Conservation (phyloP, 2,113 vertebrate species). For the Passer montanus region DNA sequence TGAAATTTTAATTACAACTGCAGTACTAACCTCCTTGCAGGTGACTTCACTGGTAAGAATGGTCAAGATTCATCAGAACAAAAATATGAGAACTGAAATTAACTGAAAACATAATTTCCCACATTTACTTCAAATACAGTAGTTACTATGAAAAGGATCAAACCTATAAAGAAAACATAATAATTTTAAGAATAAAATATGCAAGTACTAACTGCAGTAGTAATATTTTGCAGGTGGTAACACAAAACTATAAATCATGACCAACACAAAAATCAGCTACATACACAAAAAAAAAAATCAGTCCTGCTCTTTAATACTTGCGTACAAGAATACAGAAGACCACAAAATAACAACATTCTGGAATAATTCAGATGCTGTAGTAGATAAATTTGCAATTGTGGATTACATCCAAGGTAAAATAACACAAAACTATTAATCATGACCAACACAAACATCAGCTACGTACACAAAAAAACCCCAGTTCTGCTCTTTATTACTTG, state of each 20-base stretch:
- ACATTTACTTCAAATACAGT: background rate
- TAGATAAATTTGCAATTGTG: background rate
- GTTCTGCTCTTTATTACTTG: background rate
- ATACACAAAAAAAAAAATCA: background rate
- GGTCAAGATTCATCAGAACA: background rate
- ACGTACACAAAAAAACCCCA: background rate
- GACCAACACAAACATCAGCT: background rate
- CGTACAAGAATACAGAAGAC: background rate
- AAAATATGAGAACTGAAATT: background rate
- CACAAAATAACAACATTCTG: background rate
- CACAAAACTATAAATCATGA: background rate
- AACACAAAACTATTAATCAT: too few species aligned
- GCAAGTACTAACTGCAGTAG: background rate
- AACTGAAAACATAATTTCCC: background rate
- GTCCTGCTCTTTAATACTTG: background rate
- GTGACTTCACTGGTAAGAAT: background rate
- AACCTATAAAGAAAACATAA: background rate
- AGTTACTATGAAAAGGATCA: background rate
- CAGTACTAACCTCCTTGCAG: background rate
- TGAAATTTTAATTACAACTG: background rate
- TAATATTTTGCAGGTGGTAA: background rate
- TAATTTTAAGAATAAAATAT: background rate
- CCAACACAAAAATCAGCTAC: background rate
- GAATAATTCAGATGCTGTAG: background rate
- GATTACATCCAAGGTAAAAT: background rate